Conservation (phyloP, 2,797 vertebrate species). For the Myoxocephalus aenaeus region DNA sequence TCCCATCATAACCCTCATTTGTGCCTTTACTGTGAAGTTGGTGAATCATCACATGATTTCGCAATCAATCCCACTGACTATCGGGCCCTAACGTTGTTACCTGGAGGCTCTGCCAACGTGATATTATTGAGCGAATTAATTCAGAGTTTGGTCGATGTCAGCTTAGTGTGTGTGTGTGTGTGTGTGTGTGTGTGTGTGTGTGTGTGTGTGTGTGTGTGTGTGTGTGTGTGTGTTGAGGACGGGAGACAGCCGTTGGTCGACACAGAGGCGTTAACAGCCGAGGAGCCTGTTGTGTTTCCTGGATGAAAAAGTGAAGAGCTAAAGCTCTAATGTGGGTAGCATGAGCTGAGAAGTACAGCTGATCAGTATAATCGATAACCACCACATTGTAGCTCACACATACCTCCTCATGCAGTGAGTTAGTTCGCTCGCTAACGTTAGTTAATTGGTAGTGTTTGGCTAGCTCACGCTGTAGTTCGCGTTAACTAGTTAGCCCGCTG, state of each 20-base stretch:
- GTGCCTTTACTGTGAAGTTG: background rate
- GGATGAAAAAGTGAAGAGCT: slow-evolving; percentile 7
- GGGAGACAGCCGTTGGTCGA: slow-evolving; percentile 12
- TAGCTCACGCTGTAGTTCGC: slow-evolving; percentile 26
- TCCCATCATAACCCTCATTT: background rate
- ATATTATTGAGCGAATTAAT: background rate
- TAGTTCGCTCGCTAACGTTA: slow-evolving; percentile 16
- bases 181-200: background rate
- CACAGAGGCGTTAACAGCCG: slow-evolving; percentile 46
- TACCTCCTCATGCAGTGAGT: background rate
- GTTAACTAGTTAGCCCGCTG: slow-evolving; percentile 47
- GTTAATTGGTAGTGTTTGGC: background rate
- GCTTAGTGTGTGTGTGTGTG: background rate
- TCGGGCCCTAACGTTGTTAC: background rate
- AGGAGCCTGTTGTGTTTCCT: slow-evolving; percentile 41
- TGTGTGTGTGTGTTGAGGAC: background rate
- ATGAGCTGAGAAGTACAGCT: background rate
- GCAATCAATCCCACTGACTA: background rate
- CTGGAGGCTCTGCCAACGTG: background rate
- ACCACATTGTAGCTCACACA: accelerated
- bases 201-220: background rate
- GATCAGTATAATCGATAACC: slow-evolving; percentile 12
- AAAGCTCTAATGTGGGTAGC: background rate
- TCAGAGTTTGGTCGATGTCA: background rate
- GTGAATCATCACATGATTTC: slow-evolving; percentile 29